Percentiles rank a stretch among this genome's conserved stretches.
These are phyloP conservation scores for Eurypyga helias DNA, from an alignment of 2,113 vertebrate genomes.

Conservation along the genomic window DNA sequence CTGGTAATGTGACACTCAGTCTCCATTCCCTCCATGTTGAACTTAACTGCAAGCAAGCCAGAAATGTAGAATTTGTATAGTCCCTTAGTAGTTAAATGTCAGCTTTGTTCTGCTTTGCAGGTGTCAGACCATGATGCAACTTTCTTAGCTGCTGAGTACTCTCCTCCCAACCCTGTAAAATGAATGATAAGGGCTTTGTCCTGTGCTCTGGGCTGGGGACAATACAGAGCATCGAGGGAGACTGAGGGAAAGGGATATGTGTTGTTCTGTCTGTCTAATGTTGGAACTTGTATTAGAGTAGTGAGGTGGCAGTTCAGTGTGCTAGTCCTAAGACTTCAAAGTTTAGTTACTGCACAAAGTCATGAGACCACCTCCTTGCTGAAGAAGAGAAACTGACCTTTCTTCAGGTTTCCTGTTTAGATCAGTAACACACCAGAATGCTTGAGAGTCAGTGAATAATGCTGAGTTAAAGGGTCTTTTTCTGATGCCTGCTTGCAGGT, in stretches of 20 bases:
- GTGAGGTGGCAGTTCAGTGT: background rate
- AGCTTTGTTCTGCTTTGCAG: background rate
- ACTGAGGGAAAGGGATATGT: fast-evolving
- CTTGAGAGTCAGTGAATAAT: background rate
- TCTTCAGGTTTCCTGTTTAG: background rate
- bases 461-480: background rate
- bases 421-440: background rate
- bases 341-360: background rate
- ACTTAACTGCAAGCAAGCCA: background rate
- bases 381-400: background rate
- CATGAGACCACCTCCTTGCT: background rate
- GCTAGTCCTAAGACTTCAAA: background rate
- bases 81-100: background rate
- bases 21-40: background rate
- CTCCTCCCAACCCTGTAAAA: background rate
- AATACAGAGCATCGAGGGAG: background rate
- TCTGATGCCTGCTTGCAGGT: background rate
- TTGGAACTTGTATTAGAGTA: background rate
- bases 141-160: background rate
- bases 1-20: background rate
- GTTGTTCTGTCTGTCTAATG: background rate
- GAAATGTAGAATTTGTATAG: background rate
- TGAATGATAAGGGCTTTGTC: background rate
- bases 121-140: background rate
- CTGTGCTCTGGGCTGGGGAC: background rate